Conservation (phyloP, 2,888 invertebrate species). For the Deilephila porcellus region DNA sequence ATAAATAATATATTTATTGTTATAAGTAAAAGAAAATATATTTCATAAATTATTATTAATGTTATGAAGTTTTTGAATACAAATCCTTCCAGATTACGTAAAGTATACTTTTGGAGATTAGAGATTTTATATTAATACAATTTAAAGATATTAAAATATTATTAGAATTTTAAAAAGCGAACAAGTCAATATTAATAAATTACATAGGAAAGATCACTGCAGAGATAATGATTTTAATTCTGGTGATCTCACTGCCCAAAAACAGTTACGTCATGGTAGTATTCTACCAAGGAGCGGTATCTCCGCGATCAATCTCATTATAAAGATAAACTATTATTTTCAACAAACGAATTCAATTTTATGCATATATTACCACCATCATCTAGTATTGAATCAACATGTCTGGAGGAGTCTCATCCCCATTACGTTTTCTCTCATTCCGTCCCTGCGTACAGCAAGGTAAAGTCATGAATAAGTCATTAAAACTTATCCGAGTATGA, state of each 20-base stretch:
- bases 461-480: slow-evolving; percentile 71
- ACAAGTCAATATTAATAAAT: no score
- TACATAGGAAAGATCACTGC: no score
- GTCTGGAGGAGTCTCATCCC: neutral
- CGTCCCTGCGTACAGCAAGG: slow-evolving; percentile 34
- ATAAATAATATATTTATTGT: slow-evolving; percentile 8
- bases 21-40: neutral
- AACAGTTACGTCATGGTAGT: no score
- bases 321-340: no score
- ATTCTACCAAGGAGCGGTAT: no score
- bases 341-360: no score
- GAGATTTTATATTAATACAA: neutral
- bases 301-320: no score
- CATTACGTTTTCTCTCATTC: neutral
- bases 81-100: slow-evolving; percentile 6
- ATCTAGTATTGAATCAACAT: neutral
- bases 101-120: neutral
- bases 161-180: no score
- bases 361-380: no score
- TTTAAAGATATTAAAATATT: no score
- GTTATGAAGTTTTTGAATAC: neutral
- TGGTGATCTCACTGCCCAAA: no score
- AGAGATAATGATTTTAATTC: no score
- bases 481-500: slow-evolving; percentile 61
- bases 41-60: neutral